phyloP scores from a whole-genome alignment of 2,113 vertebrate genomes.

The Ciconia stormi region DNA sequence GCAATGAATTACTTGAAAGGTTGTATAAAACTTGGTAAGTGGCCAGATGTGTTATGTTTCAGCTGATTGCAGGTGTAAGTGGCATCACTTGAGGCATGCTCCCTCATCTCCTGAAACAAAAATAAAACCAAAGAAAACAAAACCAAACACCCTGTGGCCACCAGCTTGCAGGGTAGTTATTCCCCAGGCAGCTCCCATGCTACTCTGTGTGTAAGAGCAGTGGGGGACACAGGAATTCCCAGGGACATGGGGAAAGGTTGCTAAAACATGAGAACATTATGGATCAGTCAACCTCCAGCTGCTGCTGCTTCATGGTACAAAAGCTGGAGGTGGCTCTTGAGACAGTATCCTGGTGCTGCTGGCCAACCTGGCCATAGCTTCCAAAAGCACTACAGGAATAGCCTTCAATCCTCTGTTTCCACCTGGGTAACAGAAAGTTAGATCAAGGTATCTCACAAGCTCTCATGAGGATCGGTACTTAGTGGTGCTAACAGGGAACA shows the following conservation, averaged over 20 bases:
- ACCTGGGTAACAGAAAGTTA: not conserved
- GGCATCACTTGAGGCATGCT: not conserved
- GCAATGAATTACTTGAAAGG: not conserved
- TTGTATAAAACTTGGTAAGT: rapidly evolving
- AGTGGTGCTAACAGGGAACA: not conserved
- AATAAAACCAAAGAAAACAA: not conserved
- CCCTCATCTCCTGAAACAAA: not conserved
- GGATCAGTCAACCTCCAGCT: not conserved
- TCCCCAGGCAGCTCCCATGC: not conserved
- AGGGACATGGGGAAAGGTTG: not conserved
- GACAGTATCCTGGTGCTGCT: not conserved
- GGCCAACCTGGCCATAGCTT: not conserved
- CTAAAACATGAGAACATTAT: not conserved
- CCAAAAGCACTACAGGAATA: not conserved
- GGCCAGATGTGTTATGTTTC: not conserved
- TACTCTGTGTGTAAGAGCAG: not conserved
- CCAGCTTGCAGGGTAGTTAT: not conserved
- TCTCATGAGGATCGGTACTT: not conserved
- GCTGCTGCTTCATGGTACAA: not conserved
- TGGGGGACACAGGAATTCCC: not conserved
- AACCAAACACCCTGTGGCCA: not conserved
- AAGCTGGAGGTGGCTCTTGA: not conserved
- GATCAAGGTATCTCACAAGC: not conserved
- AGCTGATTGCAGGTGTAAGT: not conserved
- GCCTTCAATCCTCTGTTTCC: not conserved